phyloP scores from a whole-genome alignment of 2,888 invertebrate genomes.

The Mesoligia furuncula region DNA sequence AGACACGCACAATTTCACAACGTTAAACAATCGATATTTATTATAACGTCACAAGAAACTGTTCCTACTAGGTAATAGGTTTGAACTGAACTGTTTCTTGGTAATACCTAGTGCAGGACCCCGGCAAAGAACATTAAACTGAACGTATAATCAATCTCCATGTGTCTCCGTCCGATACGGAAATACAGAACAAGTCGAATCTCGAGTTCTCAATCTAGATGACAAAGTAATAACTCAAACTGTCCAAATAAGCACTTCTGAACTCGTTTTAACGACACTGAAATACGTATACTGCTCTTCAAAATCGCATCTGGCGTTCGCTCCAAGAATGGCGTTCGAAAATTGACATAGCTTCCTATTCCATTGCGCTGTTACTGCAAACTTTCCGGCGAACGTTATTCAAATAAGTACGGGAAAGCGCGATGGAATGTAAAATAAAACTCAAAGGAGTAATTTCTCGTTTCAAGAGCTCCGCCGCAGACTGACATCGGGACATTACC shows the following conservation, averaged over 20 bases:
- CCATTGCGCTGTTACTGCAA: constrained; percentile 46
- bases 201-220: constrained; percentile 23
- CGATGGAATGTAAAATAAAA: constrained; percentile 59
- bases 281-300: constrained; percentile 42
- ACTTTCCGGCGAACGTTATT: constrained; percentile 26
- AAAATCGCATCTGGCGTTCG: constrained; percentile 42
- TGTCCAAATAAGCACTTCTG: constrained; percentile 51
- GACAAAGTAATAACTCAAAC: constrained; percentile 53
- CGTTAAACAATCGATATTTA: neutral
- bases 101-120: neutral
- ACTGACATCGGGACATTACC: constrained; percentile 59
- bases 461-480: constrained; percentile 24
- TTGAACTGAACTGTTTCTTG: too few relatives aligned
- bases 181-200: constrained; percentile 39
- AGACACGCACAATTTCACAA: neutral
- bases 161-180: constrained; percentile 36
- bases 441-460: constrained; percentile 19
- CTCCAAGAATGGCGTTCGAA: constrained; percentile 10
- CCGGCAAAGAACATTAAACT: constrained; percentile 22
- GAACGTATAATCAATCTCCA: constrained; percentile 47
- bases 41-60: neutral
- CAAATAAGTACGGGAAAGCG: constrained; percentile 30
- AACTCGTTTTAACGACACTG: constrained; percentile 42
- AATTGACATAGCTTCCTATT: constrained; percentile 38
- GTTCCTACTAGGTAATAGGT: neutral